Conservation (phyloP, 2,888 invertebrate genomes). For the Lucinisca nassula region DNA sequence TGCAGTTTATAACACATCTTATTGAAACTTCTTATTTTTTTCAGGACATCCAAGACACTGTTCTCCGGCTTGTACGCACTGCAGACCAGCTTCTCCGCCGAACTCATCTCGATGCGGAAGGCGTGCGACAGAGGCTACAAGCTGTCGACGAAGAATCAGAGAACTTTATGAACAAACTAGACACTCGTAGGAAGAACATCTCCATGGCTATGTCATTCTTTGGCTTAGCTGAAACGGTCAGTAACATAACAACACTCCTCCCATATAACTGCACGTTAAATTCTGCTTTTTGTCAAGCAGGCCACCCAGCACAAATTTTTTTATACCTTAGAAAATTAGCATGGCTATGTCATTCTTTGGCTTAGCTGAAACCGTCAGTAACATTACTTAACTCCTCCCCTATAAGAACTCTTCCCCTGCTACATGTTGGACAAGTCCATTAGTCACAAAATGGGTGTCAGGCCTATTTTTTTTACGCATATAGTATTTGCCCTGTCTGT, state of each 20-base stretch:
- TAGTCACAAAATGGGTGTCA: no score
- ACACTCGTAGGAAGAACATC: conserved; percentile 92
- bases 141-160: conserved; percentile 86
- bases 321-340: conserved; percentile 91
- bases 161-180: conserved; percentile 92
- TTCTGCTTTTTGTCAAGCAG: no score
- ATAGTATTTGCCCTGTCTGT: no score
- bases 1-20: no score
- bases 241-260: no score
- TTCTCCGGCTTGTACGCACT: conserved; percentile 93
- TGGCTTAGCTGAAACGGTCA: conserved; percentile 91
- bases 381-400: no score
- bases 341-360: conserved; percentile 93
- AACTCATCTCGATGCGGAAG: conserved; percentile 90
- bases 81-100: conserved; percentile 93
- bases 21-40: not conserved
- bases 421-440: no score
- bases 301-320: no score
- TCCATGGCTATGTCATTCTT: conserved; percentile 92
- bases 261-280: no score
- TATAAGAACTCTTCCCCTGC: no score
- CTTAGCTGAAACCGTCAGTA: conserved; percentile 91
- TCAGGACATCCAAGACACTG: conserved; percentile 92
- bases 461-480: no score
- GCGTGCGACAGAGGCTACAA: conserved; percentile 85